Evolutionary conservation across 23 tunicate species (phyloP).

Genomic region (Trididemnum nubilum): DNA sequence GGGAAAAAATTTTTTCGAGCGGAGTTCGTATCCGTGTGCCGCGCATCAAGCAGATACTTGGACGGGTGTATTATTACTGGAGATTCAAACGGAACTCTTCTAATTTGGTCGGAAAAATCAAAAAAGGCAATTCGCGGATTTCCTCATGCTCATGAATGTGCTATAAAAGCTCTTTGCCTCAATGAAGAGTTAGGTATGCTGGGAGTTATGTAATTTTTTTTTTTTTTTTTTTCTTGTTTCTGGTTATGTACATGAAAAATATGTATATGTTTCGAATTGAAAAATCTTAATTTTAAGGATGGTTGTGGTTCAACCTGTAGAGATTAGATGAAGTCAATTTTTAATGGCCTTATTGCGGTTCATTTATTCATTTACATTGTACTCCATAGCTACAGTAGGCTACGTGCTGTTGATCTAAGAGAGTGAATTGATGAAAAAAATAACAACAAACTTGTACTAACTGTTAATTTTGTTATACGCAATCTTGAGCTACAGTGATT

Average conservation of each 20-base stretch:
- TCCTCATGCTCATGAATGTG: slow-evolving; percentile 88
- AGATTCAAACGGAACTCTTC: slow-evolving; percentile 81
- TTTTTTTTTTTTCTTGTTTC: not conserved
- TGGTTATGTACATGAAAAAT: not conserved
- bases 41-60: slow-evolving; percentile 9
- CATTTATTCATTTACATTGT: too few relatives aligned
- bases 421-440: too few relatives aligned
- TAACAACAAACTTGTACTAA: too few relatives aligned
- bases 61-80: slow-evolving; percentile 55
- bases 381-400: too few relatives aligned
- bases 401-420: too few relatives aligned
- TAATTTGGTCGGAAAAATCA: slow-evolving; percentile 64
- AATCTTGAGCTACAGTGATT: too few relatives aligned
- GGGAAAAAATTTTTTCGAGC: slow-evolving; percentile 59
- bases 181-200: slow-evolving; percentile 23
- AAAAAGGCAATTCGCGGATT: slow-evolving; percentile 43
- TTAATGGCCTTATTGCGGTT: too few relatives aligned
- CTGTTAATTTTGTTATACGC: too few relatives aligned
- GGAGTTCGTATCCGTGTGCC: slow-evolving; percentile 53
- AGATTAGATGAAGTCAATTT: too few relatives aligned
- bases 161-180: slow-evolving; percentile 46
- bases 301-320: too few relatives aligned
- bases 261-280: too few relatives aligned
- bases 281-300: too few relatives aligned
- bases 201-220: not conserved